Conservation (phyloP, 2,888 invertebrate species). For the Bugulina stolonifera region DNA sequence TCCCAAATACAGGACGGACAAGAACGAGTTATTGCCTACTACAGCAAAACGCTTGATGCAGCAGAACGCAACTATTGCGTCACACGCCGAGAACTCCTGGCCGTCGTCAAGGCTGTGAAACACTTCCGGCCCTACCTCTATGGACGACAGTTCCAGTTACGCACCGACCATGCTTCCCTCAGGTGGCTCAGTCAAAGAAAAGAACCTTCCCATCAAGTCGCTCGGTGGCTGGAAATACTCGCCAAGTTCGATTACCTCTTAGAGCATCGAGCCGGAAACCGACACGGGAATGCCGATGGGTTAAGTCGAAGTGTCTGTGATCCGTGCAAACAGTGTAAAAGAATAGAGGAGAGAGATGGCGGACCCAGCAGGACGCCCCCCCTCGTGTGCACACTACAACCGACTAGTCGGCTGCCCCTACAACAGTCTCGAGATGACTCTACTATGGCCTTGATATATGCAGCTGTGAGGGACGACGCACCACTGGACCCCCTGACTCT, state of each 20-base stretch:
- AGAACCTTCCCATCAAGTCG: background rate
- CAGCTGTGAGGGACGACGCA: no score
- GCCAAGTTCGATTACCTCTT: background rate
- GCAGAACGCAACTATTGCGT: background rate
- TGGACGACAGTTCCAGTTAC: background rate
- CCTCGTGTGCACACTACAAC: no score
- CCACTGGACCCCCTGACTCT: no score
- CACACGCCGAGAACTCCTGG: background rate
- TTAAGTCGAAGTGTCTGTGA: background rate
- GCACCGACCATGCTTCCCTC: background rate
- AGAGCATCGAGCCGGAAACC: background rate
- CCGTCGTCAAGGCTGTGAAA: background rate
- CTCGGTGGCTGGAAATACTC: background rate
- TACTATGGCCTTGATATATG: no score
- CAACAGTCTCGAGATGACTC: no score
- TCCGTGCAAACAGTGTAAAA: background rate
- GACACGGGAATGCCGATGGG: background rate
- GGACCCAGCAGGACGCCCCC: no score
- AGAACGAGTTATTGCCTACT: background rate
- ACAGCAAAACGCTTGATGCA: background rate
- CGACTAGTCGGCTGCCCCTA: no score
- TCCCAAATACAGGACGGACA: background rate
- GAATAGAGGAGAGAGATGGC: background rate
- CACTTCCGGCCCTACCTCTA: constrained; percentile 11
- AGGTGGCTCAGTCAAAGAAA: background rate